Evolutionary conservation across 2,888 invertebrate species (phyloP).

Genomic region (Sturmia bella): DNA sequence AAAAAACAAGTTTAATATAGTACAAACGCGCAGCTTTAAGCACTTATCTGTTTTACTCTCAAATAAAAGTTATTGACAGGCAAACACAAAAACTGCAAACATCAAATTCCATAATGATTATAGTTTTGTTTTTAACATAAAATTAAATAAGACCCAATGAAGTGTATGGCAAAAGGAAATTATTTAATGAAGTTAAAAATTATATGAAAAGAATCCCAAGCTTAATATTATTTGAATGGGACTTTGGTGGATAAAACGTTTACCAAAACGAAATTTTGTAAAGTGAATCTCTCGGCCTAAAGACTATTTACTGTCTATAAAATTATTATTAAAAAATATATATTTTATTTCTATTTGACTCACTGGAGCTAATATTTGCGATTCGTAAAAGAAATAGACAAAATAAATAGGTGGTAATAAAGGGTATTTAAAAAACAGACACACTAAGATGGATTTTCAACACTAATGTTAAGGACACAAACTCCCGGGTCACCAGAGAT

Average conservation of each 20-base stretch:
- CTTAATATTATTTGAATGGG: slow-evolving; percentile 12
- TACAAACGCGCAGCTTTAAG: slow-evolving; percentile 10
- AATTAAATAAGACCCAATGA: slow-evolving; percentile 40
- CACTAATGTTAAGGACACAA: too few species aligned
- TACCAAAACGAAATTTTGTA: slow-evolving; percentile 1
- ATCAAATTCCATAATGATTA: slow-evolving; percentile 22
- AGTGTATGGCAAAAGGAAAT: slow-evolving; percentile 33
- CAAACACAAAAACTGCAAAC: slow-evolving; percentile 18
- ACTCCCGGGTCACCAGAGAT: too few species aligned
- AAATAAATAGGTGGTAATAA: too few species aligned
- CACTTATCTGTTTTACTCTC: background rate
- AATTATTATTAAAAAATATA: too few species aligned
- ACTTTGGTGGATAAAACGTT: slow-evolving; percentile 10
- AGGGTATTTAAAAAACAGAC: too few species aligned
- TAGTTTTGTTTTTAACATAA: slow-evolving; percentile 22
- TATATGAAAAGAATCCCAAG: background rate
- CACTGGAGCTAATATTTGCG: too few species aligned
- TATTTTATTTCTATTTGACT: too few species aligned
- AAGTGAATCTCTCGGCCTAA: background rate
- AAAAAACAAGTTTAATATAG: slow-evolving; percentile 6
- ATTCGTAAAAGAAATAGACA: too few species aligned
- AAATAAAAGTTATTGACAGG: slow-evolving; percentile 11
- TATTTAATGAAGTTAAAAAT: background rate
- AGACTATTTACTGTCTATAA: background rate
- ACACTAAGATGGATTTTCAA: too few species aligned